These are phyloP conservation scores for Orthonyx spaldingii DNA, from an alignment of 2,113 vertebrate species.

Conservation along the genomic window DNA sequence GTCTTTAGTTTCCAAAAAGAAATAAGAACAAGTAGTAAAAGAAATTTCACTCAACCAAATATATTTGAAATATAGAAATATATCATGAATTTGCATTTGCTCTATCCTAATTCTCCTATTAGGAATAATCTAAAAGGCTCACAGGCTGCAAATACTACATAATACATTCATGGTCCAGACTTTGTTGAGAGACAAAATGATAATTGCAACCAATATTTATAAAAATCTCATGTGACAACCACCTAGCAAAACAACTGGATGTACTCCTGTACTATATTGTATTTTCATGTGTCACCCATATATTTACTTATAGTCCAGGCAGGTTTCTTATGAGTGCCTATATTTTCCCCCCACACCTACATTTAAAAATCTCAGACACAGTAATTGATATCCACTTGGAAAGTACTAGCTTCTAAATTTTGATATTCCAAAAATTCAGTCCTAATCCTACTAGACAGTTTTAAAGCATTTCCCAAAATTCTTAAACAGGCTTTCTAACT, in stretches of 20 bases:
- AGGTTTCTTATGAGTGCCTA: not conserved
- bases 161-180: not conserved
- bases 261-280: not conserved
- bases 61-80: not conserved
- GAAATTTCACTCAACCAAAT: not conserved
- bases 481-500: not conserved
- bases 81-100: not conserved
- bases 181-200: not conserved
- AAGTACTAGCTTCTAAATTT: not conserved
- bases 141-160: not conserved
- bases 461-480: not conserved
- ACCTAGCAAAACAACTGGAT: not conserved
- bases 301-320: not conserved
- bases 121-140: not conserved
- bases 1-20: not conserved
- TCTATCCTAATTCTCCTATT: not conserved
- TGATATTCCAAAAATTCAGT: not conserved
- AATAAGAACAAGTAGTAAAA: not conserved
- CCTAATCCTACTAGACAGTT: not conserved
- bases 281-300: not conserved
- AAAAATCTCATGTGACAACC: not conserved
- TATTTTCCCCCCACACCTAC: not conserved
- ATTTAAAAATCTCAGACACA: not conserved
- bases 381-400: not conserved
- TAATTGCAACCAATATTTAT: not conserved